These are phyloP conservation scores for Gadus chalcogrammus DNA, from an alignment of 2,113 vertebrate genomes.

Conservation along the genomic window DNA sequence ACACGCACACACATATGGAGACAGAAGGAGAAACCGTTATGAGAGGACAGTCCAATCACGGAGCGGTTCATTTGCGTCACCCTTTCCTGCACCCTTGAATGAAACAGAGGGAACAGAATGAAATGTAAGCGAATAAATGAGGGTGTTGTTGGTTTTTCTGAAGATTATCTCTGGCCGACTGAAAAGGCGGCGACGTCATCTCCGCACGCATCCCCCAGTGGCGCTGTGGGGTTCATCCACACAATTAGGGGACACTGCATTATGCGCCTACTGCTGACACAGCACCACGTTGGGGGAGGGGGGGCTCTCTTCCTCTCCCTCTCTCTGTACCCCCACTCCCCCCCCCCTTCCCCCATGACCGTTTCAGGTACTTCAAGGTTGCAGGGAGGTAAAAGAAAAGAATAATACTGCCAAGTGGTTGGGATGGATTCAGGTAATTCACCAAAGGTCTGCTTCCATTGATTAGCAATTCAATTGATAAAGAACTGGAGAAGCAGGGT, in stretches of 20 bases:
- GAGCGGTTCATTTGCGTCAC: conserved; percentile 1
- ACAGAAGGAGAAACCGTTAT: too few relatives aligned
- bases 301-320: conserved; percentile 6
- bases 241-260: conserved; percentile 36
- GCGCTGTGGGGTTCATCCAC: conserved; percentile 24
- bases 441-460: conserved; percentile 17
- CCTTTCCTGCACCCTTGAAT: neutral
- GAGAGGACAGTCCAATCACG: too few relatives aligned
- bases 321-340: conserved; percentile 1
- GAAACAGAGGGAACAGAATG: too few relatives aligned
- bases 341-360: conserved; percentile 5
- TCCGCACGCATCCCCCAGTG: conserved; percentile 29
- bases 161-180: neutral
- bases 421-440: neutral
- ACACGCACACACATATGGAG: too few relatives aligned
- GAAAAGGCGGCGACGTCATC: conserved; percentile 22
- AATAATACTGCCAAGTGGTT: conserved; percentile 8
- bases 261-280: conserved; percentile 48
- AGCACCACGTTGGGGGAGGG: conserved; percentile 14
- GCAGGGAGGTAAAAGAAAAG: conserved; percentile 6
- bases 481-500: conserved; percentile 12
- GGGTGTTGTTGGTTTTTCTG: too few relatives aligned
- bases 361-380: conserved; percentile 24
- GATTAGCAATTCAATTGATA: conserved; percentile 20
- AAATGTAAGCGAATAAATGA: neutral